Evolutionary conservation across 2,888 invertebrate genomes (phyloP), one percentile per base, ranked within the genome.

Genomic region (Lochmaea crataegi): DNA sequence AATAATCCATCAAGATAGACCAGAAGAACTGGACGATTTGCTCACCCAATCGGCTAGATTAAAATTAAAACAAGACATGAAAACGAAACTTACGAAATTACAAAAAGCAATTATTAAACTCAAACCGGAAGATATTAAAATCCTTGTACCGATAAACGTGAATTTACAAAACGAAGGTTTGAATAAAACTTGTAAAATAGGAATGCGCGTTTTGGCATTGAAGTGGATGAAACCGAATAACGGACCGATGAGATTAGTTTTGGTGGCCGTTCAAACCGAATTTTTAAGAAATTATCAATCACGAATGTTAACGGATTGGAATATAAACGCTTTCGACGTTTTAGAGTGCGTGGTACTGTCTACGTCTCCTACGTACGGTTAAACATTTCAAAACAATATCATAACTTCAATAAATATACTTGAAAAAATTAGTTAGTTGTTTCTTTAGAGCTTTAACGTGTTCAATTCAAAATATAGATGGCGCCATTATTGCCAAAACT

Each of bases 201-300:
- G 78, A 14, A 80, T 87, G 78, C 79, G 86, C 73, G 80, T 85
- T 56, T 78, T 87, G 12, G 85, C 86, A 16, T 77, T 87, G 74
- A 87, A 87, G 76, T 87, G 87, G 87, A 58, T 83, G 12, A 77
- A 80, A 64, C 77, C 79, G 12, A 77, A 75, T 11, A 82, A 75
- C n/a, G 81, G 81, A 5, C 78, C 75, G 5, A 71, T 84, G 64
- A 83, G 83, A 77, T 78, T 87, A 67, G 86, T 84, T 32, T 77
- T 87, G 61, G 83, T 87, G 16, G 86, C 86, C 0, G 68, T 87
- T 26, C 85, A 87, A 76, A 84, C 86, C 1, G 86, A 87, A 75
- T 87, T 87, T 77, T 75, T 82, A 14, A 79, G 85, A 68, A 83
- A 86, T 74, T 87, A 86, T 75, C 79, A 76, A 1, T 69, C 79